Conservation (phyloP, 2,113 vertebrate species). For the Cottus gobio region DNA sequence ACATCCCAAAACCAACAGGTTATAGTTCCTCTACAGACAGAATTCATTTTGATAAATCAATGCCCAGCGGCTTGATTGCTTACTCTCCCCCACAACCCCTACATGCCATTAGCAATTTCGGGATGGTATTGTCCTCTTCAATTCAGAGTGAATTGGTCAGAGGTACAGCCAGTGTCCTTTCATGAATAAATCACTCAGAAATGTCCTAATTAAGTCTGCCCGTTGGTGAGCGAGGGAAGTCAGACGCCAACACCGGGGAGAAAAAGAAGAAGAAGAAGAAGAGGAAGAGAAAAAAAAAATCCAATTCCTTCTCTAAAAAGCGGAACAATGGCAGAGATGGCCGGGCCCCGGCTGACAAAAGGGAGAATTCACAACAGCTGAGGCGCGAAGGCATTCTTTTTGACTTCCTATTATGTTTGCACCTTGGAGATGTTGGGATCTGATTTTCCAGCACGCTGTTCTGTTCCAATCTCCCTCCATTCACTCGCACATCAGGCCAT, state of each 20-base stretch:
- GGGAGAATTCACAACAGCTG: constrained; percentile 75
- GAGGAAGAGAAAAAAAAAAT: constrained; percentile 53
- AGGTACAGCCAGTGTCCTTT: constrained; percentile 70
- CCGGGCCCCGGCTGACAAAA: constrained; percentile 73
- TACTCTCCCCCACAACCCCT: constrained; percentile 28
- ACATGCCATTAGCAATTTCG: constrained; percentile 58
- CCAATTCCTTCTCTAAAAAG: constrained; percentile 77
- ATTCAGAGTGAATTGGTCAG: constrained; percentile 67
- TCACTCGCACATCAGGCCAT: constrained; percentile 72
- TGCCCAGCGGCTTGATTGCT: constrained; percentile 52
- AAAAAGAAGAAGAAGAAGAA: not conserved
- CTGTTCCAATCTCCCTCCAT: constrained; percentile 70
- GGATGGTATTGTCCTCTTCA: constrained; percentile 55
- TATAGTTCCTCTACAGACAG: constrained; percentile 29
- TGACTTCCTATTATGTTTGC: constrained; percentile 80
- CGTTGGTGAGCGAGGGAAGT: constrained; percentile 50
- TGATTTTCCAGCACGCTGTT: constrained; percentile 68
- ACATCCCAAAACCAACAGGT: constrained; percentile 48
- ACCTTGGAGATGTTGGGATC: constrained; percentile 79
- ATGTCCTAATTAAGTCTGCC: constrained; percentile 78
- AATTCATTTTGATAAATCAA: constrained; percentile 49
- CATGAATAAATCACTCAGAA: constrained; percentile 77
- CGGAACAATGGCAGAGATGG: constrained; percentile 75
- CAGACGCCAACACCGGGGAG: constrained; percentile 34
- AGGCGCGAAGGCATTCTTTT: constrained; percentile 75